Evolutionary conservation across 92 coral and sea anemone species (phyloP).

Genomic region (Porites evermanni): DNA sequence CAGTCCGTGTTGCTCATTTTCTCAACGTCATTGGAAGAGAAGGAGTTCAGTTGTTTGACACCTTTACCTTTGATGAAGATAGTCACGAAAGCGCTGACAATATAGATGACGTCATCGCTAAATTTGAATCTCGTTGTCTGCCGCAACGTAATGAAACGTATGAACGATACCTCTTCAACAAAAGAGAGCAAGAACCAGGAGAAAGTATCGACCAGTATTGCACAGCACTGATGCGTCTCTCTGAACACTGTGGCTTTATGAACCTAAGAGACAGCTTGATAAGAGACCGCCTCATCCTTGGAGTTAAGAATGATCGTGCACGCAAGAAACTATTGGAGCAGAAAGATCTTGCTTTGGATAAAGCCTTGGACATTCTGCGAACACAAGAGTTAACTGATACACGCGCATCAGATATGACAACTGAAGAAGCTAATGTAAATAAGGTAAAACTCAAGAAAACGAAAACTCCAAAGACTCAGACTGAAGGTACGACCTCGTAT

Average conservation of each 20-base stretch:
- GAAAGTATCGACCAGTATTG: no score
- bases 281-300: neutral
- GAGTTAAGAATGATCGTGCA: neutral
- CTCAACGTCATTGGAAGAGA: no score
- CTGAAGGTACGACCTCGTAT: neutral
- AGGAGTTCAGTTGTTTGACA: no score
- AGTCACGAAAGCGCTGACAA: conserved; percentile 31
- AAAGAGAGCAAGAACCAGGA: conserved; percentile 21
- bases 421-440: conserved; percentile 39
- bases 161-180: conserved; percentile 45
- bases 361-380: conserved; percentile 33
- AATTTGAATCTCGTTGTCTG: conserved; percentile 53
- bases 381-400: conserved; percentile 23
- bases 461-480: neutral
- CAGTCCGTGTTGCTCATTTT: no score
- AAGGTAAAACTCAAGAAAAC: conserved; percentile 19
- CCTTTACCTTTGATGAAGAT: conserved; percentile 6
- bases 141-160: conserved; percentile 40
- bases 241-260: conserved; percentile 38
- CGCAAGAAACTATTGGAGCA: conserved; percentile 33
- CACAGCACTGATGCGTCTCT: conserved; percentile 11
- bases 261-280: conserved; percentile 34
- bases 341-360: conserved; percentile 40
- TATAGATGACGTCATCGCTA: conserved; percentile 34
- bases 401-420: conserved; percentile 28